Evolutionary conservation across 2,797 vertebrate genomes (phyloP), one percentile per base, ranked within the genome.

Genomic region (Leucoraja ocellata): DNA sequence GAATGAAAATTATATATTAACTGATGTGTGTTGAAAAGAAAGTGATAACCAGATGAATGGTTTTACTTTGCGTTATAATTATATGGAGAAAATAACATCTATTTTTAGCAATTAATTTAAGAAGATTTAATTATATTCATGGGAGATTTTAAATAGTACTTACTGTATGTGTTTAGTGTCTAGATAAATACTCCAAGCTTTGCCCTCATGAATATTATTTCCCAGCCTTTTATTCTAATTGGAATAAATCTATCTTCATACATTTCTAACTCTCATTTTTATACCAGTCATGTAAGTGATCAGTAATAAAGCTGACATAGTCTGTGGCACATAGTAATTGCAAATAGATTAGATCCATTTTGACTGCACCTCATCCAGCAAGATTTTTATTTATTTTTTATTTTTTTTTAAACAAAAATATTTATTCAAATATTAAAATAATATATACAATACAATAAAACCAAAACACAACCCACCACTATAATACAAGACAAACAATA

Each of bases 1-100:
- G 21, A 92, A 68, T 76, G 46, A 92, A 92, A 58, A 54, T 92
- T 76, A 92, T 71, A 76, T 92, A 46, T 76, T 76, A 76, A 92
- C 13, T 92, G 36, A 74, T 91, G 68, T 74, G 68, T 28, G 13
- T 23, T 39, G 36, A n/a, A 76, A 46, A 76, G 71, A 76, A 92
- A 76, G 39, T n/a, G 39, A 92, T 76, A 76, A 76, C 73, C 90
- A 76, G 13, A 28, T 76, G 13, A 46, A 92, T 92, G 39, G 25
- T 58, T 54, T 92, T 74, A 28, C 71, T 76, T 88, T 21, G 36
- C n/a, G 21, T 88, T 65, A 88, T 32, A 36, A 88, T 65, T 88
- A 76, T 58, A 76, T 25, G 16, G 25, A 71, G 71, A 92, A 58
- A 92, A 54, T 76, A 16, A 76, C 46, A 11, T 54, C 90, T 76